These are phyloP conservation scores for Regulus satrapa DNA, from an alignment of 2,113 vertebrate genomes.

Conservation along the genomic window DNA sequence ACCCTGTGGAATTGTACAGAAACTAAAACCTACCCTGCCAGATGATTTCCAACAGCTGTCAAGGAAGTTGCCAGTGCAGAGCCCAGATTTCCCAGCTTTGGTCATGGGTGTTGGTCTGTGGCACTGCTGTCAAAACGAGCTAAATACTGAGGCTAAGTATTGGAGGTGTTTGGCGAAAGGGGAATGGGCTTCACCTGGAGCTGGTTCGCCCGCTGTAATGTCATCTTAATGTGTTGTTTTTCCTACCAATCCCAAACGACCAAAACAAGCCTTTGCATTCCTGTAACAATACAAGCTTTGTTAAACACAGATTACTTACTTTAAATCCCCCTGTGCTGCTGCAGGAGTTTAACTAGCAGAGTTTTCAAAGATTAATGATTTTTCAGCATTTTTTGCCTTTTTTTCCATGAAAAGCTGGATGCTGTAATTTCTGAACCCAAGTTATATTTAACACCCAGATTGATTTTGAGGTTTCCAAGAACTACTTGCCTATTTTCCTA, in stretches of 20 bases:
- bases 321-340: neutral
- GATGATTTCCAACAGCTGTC: neutral
- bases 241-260: neutral
- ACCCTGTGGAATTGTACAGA: neutral
- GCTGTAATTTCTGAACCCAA: neutral
- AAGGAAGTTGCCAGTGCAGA: neutral
- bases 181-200: neutral
- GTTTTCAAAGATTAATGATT: neutral
- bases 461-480: neutral
- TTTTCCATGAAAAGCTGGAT: neutral
- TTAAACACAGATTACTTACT: neutral
- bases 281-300: neutral
- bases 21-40: neutral
- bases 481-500: neutral
- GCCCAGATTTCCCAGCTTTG: neutral
- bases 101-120: rapidly evolving
- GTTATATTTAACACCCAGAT: neutral
- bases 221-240: neutral
- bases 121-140: neutral
- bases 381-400: neutral
- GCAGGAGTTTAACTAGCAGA: neutral
- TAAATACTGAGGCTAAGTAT: neutral
- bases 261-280: neutral
- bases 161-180: neutral
- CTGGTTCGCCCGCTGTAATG: neutral